Conservation (phyloP, 1,140 invertebrate species). For the Venturia canescens region DNA sequence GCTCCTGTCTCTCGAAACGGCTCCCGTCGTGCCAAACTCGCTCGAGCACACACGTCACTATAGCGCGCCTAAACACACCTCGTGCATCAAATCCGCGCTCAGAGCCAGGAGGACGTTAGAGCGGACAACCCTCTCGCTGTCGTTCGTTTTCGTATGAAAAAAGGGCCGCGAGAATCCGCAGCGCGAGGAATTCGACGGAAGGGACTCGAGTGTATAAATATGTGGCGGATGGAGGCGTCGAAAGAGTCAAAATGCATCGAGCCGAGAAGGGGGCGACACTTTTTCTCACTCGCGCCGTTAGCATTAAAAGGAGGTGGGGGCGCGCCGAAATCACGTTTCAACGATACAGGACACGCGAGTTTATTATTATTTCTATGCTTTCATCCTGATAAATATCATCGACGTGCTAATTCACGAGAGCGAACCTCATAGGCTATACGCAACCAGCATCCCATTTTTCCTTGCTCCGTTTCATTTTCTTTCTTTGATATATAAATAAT, state of each 20-base stretch:
- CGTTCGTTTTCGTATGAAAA: conserved; percentile 69
- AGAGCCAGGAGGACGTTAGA: conserved; percentile 16
- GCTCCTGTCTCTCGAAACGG: conserved; percentile 62
- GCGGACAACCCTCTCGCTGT: conserved; percentile 9
- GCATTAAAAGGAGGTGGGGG: background rate
- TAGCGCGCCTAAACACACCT: conserved; percentile 77
- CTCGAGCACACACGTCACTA: conserved; percentile 71
- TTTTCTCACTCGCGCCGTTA: background rate
- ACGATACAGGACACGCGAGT: background rate
- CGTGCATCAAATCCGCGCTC: conserved; percentile 71
- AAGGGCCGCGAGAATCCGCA: background rate
- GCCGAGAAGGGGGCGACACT: background rate
- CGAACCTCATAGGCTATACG: background rate
- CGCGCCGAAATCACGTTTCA: background rate
- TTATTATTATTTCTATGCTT: background rate
- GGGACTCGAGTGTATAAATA: conserved; percentile 18
- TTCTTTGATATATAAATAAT: conserved; percentile 3
- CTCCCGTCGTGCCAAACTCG: conserved; percentile 73
- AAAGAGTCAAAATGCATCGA: conserved; percentile 23
- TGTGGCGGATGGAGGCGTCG: background rate
- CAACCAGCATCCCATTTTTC: conserved; percentile 1
- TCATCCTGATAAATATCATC: conserved; percentile 54
- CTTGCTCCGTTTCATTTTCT: background rate
- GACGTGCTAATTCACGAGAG: conserved; percentile 33
- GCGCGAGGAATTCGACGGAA: background rate